phyloP scores from a whole-genome alignment of 2,888 invertebrate genomes.

The Julus scanicus region DNA sequence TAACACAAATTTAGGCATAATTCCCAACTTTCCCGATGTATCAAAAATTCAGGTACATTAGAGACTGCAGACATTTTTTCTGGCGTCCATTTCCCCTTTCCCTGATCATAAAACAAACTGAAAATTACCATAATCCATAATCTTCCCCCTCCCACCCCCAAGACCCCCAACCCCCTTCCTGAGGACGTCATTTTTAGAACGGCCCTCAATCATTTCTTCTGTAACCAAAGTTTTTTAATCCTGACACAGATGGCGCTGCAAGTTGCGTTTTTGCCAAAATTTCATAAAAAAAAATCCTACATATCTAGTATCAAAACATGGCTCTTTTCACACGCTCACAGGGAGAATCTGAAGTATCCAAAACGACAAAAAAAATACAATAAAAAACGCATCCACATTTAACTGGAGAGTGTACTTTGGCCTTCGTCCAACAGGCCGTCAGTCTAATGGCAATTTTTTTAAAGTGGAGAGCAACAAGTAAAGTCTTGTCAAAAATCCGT shows the following conservation, averaged over 20 bases:
- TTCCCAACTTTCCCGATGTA: too few species aligned
- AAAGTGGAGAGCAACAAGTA: slow-evolving; percentile 31
- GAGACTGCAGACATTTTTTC: too few species aligned
- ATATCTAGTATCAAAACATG: not conserved
- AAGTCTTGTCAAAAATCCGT: slow-evolving; percentile 17
- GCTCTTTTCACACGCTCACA: not conserved
- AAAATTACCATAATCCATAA: too few species aligned
- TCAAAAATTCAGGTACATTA: too few species aligned
- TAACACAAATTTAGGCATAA: too few species aligned
- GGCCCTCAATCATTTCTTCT: too few species aligned
- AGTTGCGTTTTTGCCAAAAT: not conserved
- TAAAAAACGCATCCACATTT: not conserved
- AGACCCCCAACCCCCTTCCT: too few species aligned
- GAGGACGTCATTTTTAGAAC: too few species aligned
- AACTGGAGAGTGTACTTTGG: slow-evolving; percentile 8
- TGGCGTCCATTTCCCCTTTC: too few species aligned
- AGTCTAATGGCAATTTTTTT: not conserved
- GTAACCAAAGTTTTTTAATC: too few species aligned
- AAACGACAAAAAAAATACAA: not conserved
- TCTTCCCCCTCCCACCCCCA: too few species aligned
- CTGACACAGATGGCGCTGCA: not conserved
- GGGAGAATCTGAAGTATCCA: slow-evolving; percentile 10
- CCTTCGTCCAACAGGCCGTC: slow-evolving; percentile 1
- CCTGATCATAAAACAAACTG: too few species aligned
- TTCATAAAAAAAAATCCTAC: not conserved